These are phyloP conservation scores for Aleiodes sp. DNA, from an alignment of 1,140 invertebrate genomes.

Conservation along the genomic window DNA sequence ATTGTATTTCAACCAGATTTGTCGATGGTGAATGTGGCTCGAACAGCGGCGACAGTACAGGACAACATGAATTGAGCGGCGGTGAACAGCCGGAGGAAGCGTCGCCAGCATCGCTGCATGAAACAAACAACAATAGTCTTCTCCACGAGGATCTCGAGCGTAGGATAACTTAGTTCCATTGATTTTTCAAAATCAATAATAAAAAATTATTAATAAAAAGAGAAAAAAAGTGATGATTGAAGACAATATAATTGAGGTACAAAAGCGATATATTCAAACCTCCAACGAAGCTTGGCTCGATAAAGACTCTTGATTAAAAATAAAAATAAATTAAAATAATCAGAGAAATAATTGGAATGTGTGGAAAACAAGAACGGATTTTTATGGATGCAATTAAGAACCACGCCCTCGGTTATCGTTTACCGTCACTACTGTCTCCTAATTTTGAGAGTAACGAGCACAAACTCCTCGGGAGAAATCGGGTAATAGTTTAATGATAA, in stretches of 20 bases:
- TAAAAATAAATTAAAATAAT: no score
- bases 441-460: slow-evolving; percentile 4
- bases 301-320: no score
- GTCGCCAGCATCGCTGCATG: slow-evolving; percentile 60
- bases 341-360: no score
- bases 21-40: slow-evolving; percentile 64
- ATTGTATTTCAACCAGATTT: slow-evolving; percentile 49
- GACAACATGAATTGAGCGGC: slow-evolving; percentile 61
- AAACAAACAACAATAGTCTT: slow-evolving; percentile 64
- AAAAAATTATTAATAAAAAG: neutral
- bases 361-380: no score
- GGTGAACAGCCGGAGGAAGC: slow-evolving; percentile 62
- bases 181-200: neutral
- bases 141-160: slow-evolving; percentile 64
- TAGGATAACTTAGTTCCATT: slow-evolving; percentile 52
- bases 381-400: slow-evolving; percentile 9
- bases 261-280: no score
- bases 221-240: neutral
- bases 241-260: no score
- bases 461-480: neutral
- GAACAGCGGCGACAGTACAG: slow-evolving; percentile 62
- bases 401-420: neutral
- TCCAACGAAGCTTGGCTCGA: no score
- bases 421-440: neutral
- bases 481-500: neutral